Evolutionary conservation across 2,113 vertebrate genomes (phyloP), one percentile per base, ranked within the genome.

Genomic region (Pangasianodon hypophthalmus): DNA sequence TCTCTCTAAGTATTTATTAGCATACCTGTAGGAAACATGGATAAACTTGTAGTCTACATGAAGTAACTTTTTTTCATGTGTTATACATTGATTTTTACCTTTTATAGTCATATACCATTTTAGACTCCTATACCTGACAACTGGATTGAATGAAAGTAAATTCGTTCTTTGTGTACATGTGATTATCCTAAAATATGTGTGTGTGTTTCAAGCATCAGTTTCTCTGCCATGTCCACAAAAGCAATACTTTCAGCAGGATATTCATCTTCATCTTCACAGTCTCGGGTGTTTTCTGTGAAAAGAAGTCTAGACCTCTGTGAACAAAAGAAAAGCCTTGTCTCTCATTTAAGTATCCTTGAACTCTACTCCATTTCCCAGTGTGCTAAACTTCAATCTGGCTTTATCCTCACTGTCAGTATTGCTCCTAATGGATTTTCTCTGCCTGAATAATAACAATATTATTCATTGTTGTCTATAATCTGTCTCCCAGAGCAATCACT

Each of bases 351-450:
- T 54, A 71, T 56, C 56, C 26, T 75, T 91, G 46, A 86, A 86
- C 58, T 82, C 54, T 24, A 58, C 84, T 71, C 58, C 60, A 84
- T 62, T 73, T 89, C 82, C 88, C 75, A 75, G 41, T 79, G 82
- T n/a, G 62, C 56, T 46, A 87, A 79, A 83, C 87, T 88, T 88
- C 86, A 88, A 62, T 91, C 88, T 73, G 50, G 41, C 50, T 83
- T 90, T 41, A 90, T 90, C 91, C 54, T 69, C n/a, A 18, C 10
- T 88, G 88, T 91, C 90, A 87, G 87, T 87, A 88, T 84, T 80
- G 21, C 50, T 84, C 77, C 75, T 71, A 32, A 86, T 84, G 90
- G 73, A 52, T 91, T 90, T 88, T 84, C 87, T 77, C 84, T 50
- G 71, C 79, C 80, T 90, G 73, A 81, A 85, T 90, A 84, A 84